Conservation (phyloP, 1,140 invertebrate genomes). For the Cherax quadricarinatus region DNA sequence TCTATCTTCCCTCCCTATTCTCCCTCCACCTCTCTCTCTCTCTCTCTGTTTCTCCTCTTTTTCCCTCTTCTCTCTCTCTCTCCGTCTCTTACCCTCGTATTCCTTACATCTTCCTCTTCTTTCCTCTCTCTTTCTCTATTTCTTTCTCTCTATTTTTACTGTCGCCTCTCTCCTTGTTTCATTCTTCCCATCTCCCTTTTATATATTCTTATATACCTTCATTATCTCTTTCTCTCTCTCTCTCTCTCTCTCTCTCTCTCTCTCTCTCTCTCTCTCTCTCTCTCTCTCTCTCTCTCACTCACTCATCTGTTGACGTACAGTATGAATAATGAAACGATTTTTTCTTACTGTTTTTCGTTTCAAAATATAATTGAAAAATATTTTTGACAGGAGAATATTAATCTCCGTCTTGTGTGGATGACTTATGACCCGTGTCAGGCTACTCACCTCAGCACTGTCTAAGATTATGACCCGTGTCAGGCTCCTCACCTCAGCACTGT, state of each 20-base stretch:
- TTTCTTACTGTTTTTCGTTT: background rate
- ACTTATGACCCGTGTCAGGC: background rate
- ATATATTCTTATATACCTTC: background rate
- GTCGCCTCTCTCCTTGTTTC: background rate
- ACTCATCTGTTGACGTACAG: background rate
- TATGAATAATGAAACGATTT: background rate
- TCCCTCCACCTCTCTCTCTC: background rate
- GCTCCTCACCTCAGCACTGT: background rate
- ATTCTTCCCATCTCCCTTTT: background rate
- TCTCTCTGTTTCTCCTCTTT: background rate
- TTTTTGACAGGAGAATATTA: background rate
- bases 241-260: background rate
- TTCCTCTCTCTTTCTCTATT: background rate
- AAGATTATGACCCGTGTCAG: too few species aligned
- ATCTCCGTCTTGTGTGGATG: background rate
- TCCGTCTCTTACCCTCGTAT: background rate
- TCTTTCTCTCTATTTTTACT: background rate
- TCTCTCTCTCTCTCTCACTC: conserved; percentile 1
- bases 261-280: background rate
- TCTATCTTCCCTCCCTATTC: background rate
- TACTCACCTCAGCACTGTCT: background rate
- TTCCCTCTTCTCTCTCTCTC: background rate
- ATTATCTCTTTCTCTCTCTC: background rate
- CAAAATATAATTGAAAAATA: conserved; percentile 1
- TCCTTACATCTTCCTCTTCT: background rate